Base-by-base conservation (phyloP, 2,888 invertebrate genomes). In the Cataglyphis livida region DNA sequence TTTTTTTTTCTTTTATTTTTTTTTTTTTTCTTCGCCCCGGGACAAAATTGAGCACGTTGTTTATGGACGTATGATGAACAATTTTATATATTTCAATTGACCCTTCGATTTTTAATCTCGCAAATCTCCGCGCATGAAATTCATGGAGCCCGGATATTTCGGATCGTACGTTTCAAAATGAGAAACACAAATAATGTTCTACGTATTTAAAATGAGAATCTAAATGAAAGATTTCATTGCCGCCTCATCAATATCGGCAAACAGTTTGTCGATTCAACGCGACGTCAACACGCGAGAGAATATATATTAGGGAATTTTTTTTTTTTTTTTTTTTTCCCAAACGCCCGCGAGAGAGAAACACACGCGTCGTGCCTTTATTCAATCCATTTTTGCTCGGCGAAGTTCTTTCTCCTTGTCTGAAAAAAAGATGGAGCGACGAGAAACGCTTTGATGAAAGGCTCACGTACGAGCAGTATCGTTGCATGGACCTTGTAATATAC, bases 381-480 rank as follows among this genome's bases (percentile, higher is more conserved):
- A 70, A 61, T 78, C 70, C 35, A 70, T n/a, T 75, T 74, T 81
- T 64, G 76, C 54, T 28, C 78, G 59, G 68, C 59, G 25, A 44
- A 44, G 70, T 59, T 38, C 57, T 48, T 59, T 61, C 57, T 64
- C 32, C 62, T 74, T 65, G 62, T 68, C 83, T 54, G 51, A n/a
- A 70, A 73, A 71, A 76, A 48, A 62, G 61, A 74, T 70, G 48
- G 62, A 75, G 59, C 74, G 48, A 51, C 71, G 79, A 83, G 84
- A 81, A 85, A 84, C 75, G 83, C 83, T 91, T 88, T 88, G 90
- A 91, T 88, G 91, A 86, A 90, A 88, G 78, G 84, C 89, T 91
- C 90, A 90, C 90, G 90, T 90, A 89, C 87, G 68, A 84, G 83
- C 85, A 85, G 89, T 88, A 91, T 91, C 86, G 87, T 85, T 85